These are phyloP conservation scores for Oeneis ivallda DNA, from an alignment of 2,888 invertebrate species.

Conservation along the genomic window DNA sequence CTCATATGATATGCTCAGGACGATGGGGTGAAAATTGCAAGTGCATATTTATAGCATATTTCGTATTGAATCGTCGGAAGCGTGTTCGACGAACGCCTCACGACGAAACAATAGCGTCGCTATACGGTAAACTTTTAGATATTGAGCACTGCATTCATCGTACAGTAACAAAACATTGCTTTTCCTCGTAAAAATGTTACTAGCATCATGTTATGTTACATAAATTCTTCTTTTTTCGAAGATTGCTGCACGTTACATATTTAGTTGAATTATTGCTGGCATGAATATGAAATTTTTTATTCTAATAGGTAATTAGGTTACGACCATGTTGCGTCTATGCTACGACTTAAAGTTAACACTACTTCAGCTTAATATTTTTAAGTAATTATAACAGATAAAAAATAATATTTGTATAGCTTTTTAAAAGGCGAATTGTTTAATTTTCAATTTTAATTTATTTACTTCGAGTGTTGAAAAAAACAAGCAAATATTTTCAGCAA, in stretches of 20 bases:
- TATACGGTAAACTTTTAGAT: background rate
- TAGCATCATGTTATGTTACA: background rate
- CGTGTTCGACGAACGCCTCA: background rate
- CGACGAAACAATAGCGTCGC: background rate
- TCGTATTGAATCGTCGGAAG: constrained; percentile 11
- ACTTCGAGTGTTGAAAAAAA: background rate
- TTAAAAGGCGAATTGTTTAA: background rate
- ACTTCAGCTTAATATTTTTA: background rate
- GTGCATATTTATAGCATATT: constrained; percentile 9
- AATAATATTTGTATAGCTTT: background rate
- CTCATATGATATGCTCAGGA: background rate
- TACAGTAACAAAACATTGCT: background rate
- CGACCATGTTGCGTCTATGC: no score
- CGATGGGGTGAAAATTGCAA: background rate
- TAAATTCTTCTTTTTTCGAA: background rate
- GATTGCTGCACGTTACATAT: no score
- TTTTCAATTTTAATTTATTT: background rate
- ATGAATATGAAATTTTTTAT: no score
- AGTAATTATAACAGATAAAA: background rate
- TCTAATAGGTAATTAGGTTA: no score
- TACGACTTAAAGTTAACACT: no score
- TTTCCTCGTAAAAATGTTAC: background rate
- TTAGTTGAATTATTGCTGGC: no score
- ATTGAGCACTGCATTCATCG: background rate
- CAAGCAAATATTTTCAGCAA: background rate